Base-by-base conservation (phyloP, 2,888 invertebrate species). In the Epirrhoe alternata region DNA sequence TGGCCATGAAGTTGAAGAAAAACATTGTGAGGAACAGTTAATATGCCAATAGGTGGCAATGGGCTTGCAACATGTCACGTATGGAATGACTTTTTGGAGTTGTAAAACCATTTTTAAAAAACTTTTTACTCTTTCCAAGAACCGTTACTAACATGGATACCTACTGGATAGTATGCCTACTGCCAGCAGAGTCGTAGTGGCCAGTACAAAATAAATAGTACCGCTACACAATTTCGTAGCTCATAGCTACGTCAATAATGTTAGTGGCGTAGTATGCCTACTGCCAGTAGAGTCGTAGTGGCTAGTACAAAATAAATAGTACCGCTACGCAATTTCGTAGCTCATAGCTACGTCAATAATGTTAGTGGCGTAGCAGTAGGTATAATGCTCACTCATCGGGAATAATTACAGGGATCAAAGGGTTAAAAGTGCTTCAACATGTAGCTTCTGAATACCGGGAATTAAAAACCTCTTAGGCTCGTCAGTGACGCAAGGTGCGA, bases 331-430 rank as follows among this genome's bases (percentile, higher is more conserved):
- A 35, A 0, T 35, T 78, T 77, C 71, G 69, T 71, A 73, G 66
- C 66, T 77, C 69, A 5, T 33, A 16, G n/a, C 60, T 52, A 71
- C 69, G 73, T 75, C 76, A 75, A 76, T 75, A 74, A 51, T 17
- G 62, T 68, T 67, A 70, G 72, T 60, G 64, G 61, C 60, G 67
- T 63, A 63, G 64, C 63, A 50, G 65, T 54, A 60, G 61, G 72
- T 61, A 74, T 74, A 71, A 66, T 74, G 77, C 75, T 61, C 77
- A 67, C 64, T 76, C 75, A 75, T 70, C 70, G 73, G 74, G 75
- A 75, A 73, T 80, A 78, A 79, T 80, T 77, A 77, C 71, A 30
- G 67, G 71, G 72, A 60, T 55, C 64, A 64, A 59, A 66, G 74
- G 72, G 74, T 73, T 74, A 74, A 78, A 75, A 74, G 72, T 75